These are phyloP conservation scores for Podarcis siculus DNA, from an alignment of 2,797 vertebrate genomes.

Conservation along the genomic window DNA sequence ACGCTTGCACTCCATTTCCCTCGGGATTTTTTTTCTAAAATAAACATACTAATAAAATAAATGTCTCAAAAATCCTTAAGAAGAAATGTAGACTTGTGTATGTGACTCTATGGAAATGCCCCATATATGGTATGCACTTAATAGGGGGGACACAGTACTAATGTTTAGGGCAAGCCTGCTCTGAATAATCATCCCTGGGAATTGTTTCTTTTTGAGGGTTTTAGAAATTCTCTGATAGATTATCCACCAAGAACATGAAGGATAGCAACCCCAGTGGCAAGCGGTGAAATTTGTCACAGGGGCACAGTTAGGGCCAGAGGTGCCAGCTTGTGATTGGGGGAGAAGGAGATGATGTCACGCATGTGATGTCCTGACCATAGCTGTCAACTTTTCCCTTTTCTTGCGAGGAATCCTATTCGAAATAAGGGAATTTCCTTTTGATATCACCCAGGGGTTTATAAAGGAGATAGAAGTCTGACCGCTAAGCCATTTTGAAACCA, in stretches of 20 bases:
- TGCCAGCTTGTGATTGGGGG: no score
- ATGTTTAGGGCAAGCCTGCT: not conserved
- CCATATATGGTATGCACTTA: not conserved
- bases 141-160: not conserved
- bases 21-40: not conserved
- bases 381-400: no score
- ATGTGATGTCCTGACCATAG: no score
- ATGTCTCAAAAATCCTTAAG: not conserved
- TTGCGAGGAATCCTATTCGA: no score
- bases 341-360: no score
- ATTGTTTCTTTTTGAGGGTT: not conserved
- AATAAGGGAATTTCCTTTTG: no score
- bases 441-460: no score
- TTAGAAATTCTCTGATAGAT: not conserved
- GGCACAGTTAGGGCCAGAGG: no score
- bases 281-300: no score
- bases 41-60: slow-evolving; percentile 11
- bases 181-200: not conserved
- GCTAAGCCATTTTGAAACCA: not conserved
- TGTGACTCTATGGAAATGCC: not conserved
- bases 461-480: not conserved
- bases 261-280: no score
- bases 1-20: not conserved
- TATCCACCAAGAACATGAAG: not conserved
- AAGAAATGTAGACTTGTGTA: slow-evolving; percentile 2